Base-by-base conservation (phyloP, 2,797 vertebrate genomes). In the Margarornis squamiger region DNA sequence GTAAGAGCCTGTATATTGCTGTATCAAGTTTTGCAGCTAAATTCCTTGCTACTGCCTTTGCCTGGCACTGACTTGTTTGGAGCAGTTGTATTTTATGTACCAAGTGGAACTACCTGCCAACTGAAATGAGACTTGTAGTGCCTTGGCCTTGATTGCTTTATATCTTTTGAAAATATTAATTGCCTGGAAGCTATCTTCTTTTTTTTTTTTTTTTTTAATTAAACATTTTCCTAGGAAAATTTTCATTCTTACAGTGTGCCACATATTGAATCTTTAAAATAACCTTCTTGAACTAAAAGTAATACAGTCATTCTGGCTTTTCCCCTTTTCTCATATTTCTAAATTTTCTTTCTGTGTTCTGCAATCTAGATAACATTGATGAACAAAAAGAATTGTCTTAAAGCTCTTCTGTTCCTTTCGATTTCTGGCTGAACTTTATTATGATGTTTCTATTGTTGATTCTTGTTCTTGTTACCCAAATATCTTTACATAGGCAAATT, bases 121-220 rank as follows among this genome's bases (percentile, higher is more conserved):
- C 58, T 89, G 59, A 94, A 94, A 93, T 29, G 67, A 27, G 78
- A 30, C 43, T 65, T 89, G 34, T 48, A 89, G 75, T 70, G 68
- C 68, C 57, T 81, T 70, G 39, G 45, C 30, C 46, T 86, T 68
- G 27, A 70, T 55, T 88, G 51, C 41, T 89, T 81, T 91, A n/a
- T 91, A 89, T 88, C 39, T 86, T 89, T 71, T 66, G 70, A 94
- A 95, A 96, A 93, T 72, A 58, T 86, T 87, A 90, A 79, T 84
- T 95, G 48, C 46, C 63, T 92, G 43, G 45, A 63, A 90, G 62
- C 21, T 63, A 62, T 71, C 67, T 77, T 72, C 34, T 54, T 83
- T 65, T 24, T 46, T 92, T 90, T 79, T 48, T 48, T 77, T 45
- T 45, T 91, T 92, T 85, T 83, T 71, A 87, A 90, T 86, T 77